Percentiles rank a stretch among this genome's conserved stretches.
Evolutionary conservation across 2,888 invertebrate genomes (phyloP).

Genomic region (Aromia moschata): DNA sequence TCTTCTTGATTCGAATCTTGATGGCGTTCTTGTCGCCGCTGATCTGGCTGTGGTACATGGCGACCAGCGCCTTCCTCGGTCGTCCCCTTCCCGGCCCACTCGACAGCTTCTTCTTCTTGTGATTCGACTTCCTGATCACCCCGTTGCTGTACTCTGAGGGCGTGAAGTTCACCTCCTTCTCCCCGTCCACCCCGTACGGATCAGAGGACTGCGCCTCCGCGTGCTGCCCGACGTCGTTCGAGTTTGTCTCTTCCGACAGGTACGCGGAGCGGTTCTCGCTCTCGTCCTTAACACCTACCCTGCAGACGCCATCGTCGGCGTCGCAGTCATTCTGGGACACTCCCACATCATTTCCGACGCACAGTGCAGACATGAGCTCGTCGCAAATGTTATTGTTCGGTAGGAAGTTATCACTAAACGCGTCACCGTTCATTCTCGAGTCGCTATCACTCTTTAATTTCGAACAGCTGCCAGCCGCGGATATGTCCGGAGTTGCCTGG

Average conservation of each 20-base stretch:
- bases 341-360: constrained; percentile 27
- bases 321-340: constrained; percentile 31
- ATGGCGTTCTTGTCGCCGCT: constrained; percentile 74
- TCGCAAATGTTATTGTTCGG: constrained; percentile 60
- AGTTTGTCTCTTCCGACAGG: constrained; percentile 25
- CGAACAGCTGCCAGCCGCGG: constrained; percentile 31
- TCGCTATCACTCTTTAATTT: constrained; percentile 30
- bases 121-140: constrained; percentile 46
- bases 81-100: constrained; percentile 58
- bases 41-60: constrained; percentile 70
- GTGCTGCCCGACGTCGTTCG: constrained; percentile 22
- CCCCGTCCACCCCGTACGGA: constrained; percentile 37
- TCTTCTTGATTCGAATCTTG: constrained; percentile 76
- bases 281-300: constrained; percentile 26
- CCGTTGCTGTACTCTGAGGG: constrained; percentile 51
- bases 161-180: constrained; percentile 31
- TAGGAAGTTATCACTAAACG: constrained; percentile 47
- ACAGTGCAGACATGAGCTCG: constrained; percentile 44
- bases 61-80: constrained; percentile 64
- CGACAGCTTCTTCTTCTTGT: constrained; percentile 49
- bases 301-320: constrained; percentile 27
- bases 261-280: constrained; percentile 24
- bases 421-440: constrained; percentile 48
- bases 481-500: constrained; percentile 30
- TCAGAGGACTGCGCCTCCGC: constrained; percentile 30